phyloP scores from a whole-genome alignment of 2,888 invertebrate species.

The Synergus itoensis region DNA sequence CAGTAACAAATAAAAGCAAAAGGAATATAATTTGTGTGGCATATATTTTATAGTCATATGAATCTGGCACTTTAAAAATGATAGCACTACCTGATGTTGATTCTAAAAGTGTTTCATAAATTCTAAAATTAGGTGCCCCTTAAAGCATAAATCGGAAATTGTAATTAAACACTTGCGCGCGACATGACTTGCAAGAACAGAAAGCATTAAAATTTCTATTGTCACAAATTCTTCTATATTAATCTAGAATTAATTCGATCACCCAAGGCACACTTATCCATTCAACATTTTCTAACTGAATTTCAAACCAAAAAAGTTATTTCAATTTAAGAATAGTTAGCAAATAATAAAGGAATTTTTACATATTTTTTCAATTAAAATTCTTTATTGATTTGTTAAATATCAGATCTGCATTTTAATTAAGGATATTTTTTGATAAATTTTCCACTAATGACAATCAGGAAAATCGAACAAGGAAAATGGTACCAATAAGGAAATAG shows the following conservation, averaged over 20 bases:
- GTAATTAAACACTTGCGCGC: background rate
- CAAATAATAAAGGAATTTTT: background rate
- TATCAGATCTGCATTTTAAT: too few relatives aligned
- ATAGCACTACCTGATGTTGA: background rate
- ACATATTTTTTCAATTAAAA: background rate
- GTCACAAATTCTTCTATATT: background rate
- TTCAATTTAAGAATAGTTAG: background rate
- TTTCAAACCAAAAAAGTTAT: background rate
- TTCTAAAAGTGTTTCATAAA: background rate
- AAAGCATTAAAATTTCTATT: background rate
- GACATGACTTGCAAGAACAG: background rate
- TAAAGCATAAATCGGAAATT: background rate
- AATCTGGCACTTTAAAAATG: background rate
- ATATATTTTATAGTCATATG: background rate
- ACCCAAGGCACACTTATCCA: background rate
- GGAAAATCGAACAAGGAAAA: background rate
- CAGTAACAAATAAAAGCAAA: too few relatives aligned
- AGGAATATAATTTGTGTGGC: background rate
- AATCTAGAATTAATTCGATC: background rate
- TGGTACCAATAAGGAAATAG: background rate
- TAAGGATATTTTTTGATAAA: background rate
- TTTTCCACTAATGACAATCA: background rate
- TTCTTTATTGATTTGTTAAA: too few relatives aligned
- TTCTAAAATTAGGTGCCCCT: constrained; percentile 1
- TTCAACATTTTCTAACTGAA: background rate